These are phyloP conservation scores for Odontamblyopus lacepedii DNA, from an alignment of 2,797 vertebrate genomes.

Conservation along the genomic window DNA sequence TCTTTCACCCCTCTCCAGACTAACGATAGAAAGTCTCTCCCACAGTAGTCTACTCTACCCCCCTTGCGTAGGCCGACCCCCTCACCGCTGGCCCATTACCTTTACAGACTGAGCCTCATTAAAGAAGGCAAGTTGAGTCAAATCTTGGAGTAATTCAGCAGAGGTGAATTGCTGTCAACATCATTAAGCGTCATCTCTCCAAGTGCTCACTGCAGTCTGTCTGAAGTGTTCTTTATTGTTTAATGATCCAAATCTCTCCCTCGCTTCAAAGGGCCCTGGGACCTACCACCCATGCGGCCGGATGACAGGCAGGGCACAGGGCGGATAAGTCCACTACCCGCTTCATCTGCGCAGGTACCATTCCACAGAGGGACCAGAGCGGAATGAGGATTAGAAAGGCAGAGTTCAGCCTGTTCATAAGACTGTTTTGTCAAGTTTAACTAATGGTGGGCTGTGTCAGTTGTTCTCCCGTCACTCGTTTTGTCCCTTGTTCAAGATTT, in stretches of 20 bases:
- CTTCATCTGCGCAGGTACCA: conserved; percentile 55
- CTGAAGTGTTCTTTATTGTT: conserved; percentile 87
- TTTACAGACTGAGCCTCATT: conserved; percentile 84
- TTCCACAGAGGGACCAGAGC: conserved; percentile 42
- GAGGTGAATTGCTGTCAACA: conserved; percentile 88
- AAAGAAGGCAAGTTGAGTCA: conserved; percentile 85
- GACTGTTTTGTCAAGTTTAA: conserved; percentile 13
- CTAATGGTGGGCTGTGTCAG: conserved; percentile 14
- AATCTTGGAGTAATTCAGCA: conserved; percentile 83
- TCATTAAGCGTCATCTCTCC: conserved; percentile 85
- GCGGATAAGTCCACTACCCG: conserved; percentile 73
- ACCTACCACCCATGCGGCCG: conserved; percentile 79
- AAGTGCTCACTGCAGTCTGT: conserved; percentile 78
- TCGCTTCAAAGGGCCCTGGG: conserved; percentile 81
- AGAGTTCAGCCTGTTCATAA: conserved; percentile 30
- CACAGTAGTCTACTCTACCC: conserved; percentile 27
- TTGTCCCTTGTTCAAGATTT: conserved; percentile 10
- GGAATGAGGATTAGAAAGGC: conserved; percentile 30
- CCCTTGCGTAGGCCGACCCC: conserved; percentile 22
- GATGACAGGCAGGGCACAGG: conserved; percentile 73
- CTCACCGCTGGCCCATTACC: conserved; percentile 80
- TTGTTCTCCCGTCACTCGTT: conserved; percentile 25
- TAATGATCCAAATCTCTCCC: conserved; percentile 85
- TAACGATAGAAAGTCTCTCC: conserved; percentile 16
- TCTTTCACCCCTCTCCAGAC: background rate